Evolutionary conservation across 2,888 invertebrate genomes (phyloP).

Genomic region (Epistrophe grossulariae): DNA sequence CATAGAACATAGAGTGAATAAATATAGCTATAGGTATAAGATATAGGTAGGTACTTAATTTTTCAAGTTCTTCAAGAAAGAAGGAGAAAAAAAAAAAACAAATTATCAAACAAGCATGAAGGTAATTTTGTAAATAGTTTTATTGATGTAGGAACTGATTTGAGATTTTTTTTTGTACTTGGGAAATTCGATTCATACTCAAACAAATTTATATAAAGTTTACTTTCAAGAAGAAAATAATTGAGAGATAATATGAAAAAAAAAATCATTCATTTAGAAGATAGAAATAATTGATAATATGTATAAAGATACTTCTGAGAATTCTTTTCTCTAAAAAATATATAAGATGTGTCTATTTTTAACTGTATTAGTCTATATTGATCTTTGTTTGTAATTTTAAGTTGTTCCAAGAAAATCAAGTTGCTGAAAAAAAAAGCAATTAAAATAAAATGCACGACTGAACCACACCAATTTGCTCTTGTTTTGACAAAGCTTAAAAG

Average conservation of each 20-base stretch:
- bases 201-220: constrained; percentile 10
- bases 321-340: no score
- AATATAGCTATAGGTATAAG: no score
- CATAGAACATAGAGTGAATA: background rate
- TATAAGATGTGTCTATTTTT: no score
- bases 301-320: no score
- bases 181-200: background rate
- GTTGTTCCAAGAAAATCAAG: no score
- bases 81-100: background rate
- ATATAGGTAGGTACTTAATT: background rate
- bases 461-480: no score
- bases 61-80: background rate
- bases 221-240: constrained; percentile 1
- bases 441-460: no score
- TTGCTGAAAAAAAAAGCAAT: no score
- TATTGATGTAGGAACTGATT: constrained; percentile 20
- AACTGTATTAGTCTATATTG: no score
- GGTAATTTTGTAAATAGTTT: constrained; percentile 41
- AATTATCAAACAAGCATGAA: constrained; percentile 23
- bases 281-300: background rate
- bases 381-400: no score
- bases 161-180: background rate
- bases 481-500: no score
- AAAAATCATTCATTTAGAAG: no score
- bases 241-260: background rate